Evolutionary conservation across 1,140 invertebrate species (phyloP), one percentile per base, ranked within the genome.

Genomic region (Zaprionus taronus): DNA sequence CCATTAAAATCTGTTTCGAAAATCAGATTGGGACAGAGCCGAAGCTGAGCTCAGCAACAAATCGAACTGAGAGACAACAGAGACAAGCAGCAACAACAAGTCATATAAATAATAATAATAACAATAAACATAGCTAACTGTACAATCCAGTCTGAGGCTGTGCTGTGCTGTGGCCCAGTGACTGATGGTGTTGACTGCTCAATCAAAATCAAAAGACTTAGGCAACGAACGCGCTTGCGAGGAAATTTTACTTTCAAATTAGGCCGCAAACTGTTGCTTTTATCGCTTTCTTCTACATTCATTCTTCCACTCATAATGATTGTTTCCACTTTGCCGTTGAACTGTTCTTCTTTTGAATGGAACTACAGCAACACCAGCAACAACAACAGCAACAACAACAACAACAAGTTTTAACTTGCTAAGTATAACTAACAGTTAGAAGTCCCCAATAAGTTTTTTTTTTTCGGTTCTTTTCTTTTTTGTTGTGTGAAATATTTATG

Each of bases 181-280:
- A 47, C 55, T 68, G 38, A 80, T 66, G 44, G 31, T 63, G 55
- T 49, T 63, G 67, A 79, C 75, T 82, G 69, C 76, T 85, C 83
- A 85, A 86, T 86, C 83, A 82, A 70, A 77, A 84, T 69, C 68
- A 63, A 84, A 84, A 84, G 73, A 80, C 78, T 82, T 34, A 53
- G 61, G 56, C 75, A 66, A 53, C 79, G 67, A 81, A 80, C 72
- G 57, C 63, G 5, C 73, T 60, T 60, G 55, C 44, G 69, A 68
- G 66, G 65, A 89, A 89, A 89, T 89, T 89, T 89, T 89, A 89
- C 85, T 89, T 89, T 89, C 85, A 89, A 89, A 89, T 89, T 89
- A 89, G 85, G 85, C 85, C 85, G 85, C 85, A 89, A 77, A 86
- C 84, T 89, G 84, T 89, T 89, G 84, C 84, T 89, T 90, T 89